These are phyloP conservation scores for Zeus faber DNA, from an alignment of 2,113 vertebrate genomes.

Conservation along the genomic window DNA sequence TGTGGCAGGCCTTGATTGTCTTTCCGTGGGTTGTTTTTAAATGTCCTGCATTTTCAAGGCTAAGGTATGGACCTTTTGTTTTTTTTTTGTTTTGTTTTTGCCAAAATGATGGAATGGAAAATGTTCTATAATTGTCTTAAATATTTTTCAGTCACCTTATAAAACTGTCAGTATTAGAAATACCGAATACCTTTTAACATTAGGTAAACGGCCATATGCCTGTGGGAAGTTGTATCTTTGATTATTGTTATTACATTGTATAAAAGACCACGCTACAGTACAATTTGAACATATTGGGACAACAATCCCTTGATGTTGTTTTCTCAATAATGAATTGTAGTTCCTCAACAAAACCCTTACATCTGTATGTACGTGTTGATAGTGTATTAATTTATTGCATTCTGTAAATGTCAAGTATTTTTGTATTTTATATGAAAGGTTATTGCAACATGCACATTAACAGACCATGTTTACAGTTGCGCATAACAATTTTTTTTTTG, in stretches of 20 bases:
- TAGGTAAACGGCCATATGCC: conserved; percentile 16
- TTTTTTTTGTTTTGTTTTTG: conserved; percentile 16
- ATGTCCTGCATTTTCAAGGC: too few relatives aligned
- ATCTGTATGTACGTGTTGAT: conserved; percentile 53
- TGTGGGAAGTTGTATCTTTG: conserved; percentile 28
- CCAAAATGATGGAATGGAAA: conserved; percentile 51
- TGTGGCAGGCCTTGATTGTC: too few relatives aligned
- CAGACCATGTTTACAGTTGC: conserved; percentile 70
- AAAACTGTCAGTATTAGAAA: conserved; percentile 35
- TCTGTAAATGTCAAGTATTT: conserved; percentile 64
- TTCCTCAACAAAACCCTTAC: conserved; percentile 30
- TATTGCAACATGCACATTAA: conserved; percentile 63
- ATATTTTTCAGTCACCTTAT: conserved; percentile 57
- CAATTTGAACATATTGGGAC: background rate
- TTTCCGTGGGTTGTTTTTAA: too few relatives aligned
- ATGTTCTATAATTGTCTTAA: conserved; percentile 50
- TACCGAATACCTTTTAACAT: conserved; percentile 33
- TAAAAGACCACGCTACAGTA: conserved; percentile 21
- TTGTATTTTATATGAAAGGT: conserved; percentile 55
- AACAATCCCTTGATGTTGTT: conserved; percentile 21
- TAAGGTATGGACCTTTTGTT: conserved; percentile 1
- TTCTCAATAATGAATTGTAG: conserved; percentile 16
- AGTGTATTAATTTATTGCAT: conserved; percentile 64
- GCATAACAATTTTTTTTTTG: conserved; percentile 49
- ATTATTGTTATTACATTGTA: conserved; percentile 26